Conservation (phyloP, 2,888 invertebrate species). For the Lymantria dispar region DNA sequence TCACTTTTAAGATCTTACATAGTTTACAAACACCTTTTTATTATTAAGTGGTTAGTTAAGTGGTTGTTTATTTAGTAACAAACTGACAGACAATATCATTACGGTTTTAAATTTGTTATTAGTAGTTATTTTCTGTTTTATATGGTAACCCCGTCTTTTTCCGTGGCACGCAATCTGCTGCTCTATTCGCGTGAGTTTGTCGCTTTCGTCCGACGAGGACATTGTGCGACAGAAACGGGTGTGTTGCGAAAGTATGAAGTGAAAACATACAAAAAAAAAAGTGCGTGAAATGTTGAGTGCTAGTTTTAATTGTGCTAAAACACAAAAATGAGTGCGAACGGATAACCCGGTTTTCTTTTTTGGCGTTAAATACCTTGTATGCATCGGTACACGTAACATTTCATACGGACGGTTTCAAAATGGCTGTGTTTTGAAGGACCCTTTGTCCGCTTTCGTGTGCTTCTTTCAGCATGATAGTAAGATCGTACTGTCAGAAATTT, state of each 20-base stretch:
- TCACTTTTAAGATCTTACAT: no score
- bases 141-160: slow-evolving; percentile 28
- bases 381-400: slow-evolving; percentile 76
- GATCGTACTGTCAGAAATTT: slow-evolving; percentile 83
- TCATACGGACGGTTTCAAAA: slow-evolving; percentile 83
- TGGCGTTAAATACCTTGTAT: slow-evolving; percentile 55
- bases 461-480: slow-evolving; percentile 87
- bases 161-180: slow-evolving; percentile 31
- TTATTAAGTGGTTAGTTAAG: no score
- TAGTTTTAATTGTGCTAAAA: slow-evolving; percentile 74
- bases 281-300: slow-evolving; percentile 82
- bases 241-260: slow-evolving; percentile 82
- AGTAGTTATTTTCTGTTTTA: no score
- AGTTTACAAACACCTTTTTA: no score
- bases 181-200: slow-evolving; percentile 59
- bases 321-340: slow-evolving; percentile 79
- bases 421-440: slow-evolving; percentile 88
- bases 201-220: slow-evolving; percentile 68
- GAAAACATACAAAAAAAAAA: slow-evolving; percentile 71
- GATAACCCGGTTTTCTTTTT: slow-evolving; percentile 58
- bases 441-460: slow-evolving; percentile 84
- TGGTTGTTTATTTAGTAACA: no score
- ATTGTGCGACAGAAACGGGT: slow-evolving; percentile 76
- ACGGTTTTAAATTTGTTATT: no score
- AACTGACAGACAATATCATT: no score